phyloP scores from a whole-genome alignment of 2,797 vertebrate genomes.

The Diplodus sargus region DNA sequence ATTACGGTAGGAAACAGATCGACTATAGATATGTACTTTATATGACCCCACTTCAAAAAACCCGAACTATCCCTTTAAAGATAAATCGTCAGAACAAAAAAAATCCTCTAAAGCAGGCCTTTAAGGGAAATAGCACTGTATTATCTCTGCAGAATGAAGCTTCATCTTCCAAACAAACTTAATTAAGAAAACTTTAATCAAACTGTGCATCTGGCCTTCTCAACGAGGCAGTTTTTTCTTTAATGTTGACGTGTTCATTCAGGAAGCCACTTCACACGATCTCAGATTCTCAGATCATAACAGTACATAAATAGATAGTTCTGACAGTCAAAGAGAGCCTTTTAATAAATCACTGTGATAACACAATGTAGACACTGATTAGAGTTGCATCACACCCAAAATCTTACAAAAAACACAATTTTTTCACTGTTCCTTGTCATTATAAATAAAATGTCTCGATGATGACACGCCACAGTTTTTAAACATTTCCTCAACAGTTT shows the following conservation, averaged over 20 bases:
- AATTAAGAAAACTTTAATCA: slow-evolving; percentile 58
- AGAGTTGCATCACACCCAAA: background rate
- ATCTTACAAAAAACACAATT: too few species aligned
- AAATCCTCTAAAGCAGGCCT: slow-evolving; percentile 3
- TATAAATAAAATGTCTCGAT: too few species aligned
- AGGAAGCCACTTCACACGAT: background rate
- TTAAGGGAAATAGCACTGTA: background rate
- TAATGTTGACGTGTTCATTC: slow-evolving; percentile 9
- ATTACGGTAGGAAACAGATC: too few species aligned
- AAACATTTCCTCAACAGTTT: background rate
- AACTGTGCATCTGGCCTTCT: slow-evolving; percentile 30
- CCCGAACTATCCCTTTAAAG: too few species aligned
- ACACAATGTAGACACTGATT: background rate
- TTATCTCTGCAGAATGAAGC: slow-evolving; percentile 1
- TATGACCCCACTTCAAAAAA: too few species aligned
- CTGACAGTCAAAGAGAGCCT: background rate
- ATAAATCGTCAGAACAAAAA: slow-evolving; percentile 31
- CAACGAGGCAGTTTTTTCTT: slow-evolving; percentile 17
- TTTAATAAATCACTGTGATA: too few species aligned
- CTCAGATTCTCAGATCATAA: background rate
- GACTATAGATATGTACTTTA: too few species aligned
- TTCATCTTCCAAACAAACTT: slow-evolving; percentile 30
- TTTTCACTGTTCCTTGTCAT: background rate
- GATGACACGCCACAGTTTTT: too few species aligned
- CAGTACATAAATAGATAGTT: background rate